These are phyloP conservation scores for Ranitomeya variabilis DNA, from an alignment of 2,113 vertebrate genomes.

Conservation along the genomic window DNA sequence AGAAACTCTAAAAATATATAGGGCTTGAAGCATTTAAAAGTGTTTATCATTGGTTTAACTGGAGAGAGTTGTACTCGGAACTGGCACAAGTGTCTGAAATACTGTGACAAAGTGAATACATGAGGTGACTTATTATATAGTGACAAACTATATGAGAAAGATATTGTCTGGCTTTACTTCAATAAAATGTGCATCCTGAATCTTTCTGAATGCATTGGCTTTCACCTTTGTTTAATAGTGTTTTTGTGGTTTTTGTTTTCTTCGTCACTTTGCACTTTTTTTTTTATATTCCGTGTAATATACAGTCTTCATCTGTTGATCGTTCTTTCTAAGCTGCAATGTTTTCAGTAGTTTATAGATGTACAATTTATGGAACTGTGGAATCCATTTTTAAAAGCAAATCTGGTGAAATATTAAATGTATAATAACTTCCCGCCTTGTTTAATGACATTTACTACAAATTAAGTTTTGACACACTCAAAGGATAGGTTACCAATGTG, in stretches of 20 bases:
- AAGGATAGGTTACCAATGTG: not conserved
- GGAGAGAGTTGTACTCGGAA: conserved; percentile 70
- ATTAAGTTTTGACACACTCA: not conserved
- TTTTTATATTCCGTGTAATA: conserved; percentile 9
- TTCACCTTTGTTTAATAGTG: conserved; percentile 3
- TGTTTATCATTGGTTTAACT: conserved; percentile 75
- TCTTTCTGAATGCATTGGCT: conserved; percentile 23
- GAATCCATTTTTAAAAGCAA: not conserved
- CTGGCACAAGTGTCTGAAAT: conserved; percentile 67
- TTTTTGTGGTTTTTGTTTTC: not conserved
- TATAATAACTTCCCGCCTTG: not conserved
- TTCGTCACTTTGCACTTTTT: not conserved
- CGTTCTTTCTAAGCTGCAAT: not conserved
- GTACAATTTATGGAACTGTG: conserved; percentile 17
- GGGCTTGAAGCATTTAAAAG: conserved; percentile 69
- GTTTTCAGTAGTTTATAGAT: conserved; percentile 18
- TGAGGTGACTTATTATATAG: conserved; percentile 66
- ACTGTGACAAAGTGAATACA: conserved; percentile 64
- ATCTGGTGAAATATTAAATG: not conserved
- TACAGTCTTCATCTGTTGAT: not conserved
- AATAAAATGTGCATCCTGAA: conserved; percentile 85
- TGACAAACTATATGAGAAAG: conserved; percentile 69
- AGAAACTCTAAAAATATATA: conserved; percentile 79
- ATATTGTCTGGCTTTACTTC: conserved; percentile 74
- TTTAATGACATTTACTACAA: conserved; percentile 13